These are phyloP conservation scores for Aquatica leii DNA, from an alignment of 2,888 invertebrate genomes.

Conservation along the genomic window DNA sequence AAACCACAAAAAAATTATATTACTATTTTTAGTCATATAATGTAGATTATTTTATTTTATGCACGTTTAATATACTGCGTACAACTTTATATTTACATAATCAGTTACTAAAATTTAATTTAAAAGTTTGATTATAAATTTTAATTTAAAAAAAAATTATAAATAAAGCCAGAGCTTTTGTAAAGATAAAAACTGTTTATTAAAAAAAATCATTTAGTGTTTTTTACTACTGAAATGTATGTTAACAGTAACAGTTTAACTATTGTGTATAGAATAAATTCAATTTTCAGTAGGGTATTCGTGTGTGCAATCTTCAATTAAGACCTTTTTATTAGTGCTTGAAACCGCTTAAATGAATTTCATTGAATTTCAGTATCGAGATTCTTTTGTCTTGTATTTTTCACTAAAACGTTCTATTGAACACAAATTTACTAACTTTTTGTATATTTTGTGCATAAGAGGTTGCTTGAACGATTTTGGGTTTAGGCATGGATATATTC, in stretches of 20 bases:
- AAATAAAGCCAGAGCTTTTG: no score
- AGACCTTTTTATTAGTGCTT: conserved; percentile 2
- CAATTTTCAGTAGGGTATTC: conserved; percentile 6
- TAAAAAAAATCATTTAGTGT: background rate
- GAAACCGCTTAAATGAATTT: conserved; percentile 13
- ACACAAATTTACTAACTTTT: conserved; percentile 20
- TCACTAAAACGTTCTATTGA: conserved; percentile 19
- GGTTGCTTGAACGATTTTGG: conserved; percentile 27
- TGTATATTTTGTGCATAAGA: conserved; percentile 23
- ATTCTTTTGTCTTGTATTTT: conserved; percentile 21
- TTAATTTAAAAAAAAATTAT: no score
- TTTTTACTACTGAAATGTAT: no score
- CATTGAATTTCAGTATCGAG: conserved; percentile 12
- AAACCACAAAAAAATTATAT: no score
- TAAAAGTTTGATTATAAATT: no score
- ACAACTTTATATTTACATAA: no score
- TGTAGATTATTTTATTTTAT: no score
- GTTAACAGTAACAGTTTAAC: no score
- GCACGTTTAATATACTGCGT: no score
- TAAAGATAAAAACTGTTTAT: no score
- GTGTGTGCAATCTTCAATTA: conserved; percentile 13
- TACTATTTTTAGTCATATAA: no score
- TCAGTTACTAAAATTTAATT: no score
- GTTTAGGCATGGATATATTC: conserved; percentile 42
- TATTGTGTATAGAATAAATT: background rate